Base-by-base conservation (phyloP, 2,888 invertebrate genomes). In the Orthosia gothica region DNA sequence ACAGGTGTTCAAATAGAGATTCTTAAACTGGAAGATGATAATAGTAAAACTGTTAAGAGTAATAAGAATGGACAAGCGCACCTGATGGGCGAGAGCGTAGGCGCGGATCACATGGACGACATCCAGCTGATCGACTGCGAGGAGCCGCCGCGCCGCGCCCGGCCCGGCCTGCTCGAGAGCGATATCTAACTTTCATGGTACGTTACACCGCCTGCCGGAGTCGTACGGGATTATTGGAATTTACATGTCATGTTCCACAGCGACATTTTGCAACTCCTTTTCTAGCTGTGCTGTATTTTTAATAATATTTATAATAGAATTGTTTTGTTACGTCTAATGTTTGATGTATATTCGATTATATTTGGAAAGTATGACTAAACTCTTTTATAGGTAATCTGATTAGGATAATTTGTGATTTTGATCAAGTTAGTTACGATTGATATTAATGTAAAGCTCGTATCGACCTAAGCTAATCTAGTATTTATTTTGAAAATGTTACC, bases 121-220 rank as follows among this genome's bases (percentile, higher is more conserved):
- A 95, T 96, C 77, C 91, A 94, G 82, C 87, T 96, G 76, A 94
- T 95, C 79, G 96, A 96, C 89, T 94, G 93, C 85, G 93, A 94
- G 54, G 89, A 90, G 47, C 84, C 91, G 49, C 92, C 92, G 15
- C 92, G 90, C 66, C 76, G 32, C 20, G 2, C 20, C n/a, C 92
- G 92, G 61, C 94, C 95, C 23, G 96, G 96, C 52, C 91, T 96
- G 73, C 88, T 96, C 64, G 96, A 96, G 83, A 96, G 96, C 88
- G 95, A 96, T 87, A 96, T 96, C 77, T 96, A 92, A 93, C 52
- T 63, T 76, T 70, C 45, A n/a, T n/a, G n/a, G 58, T 65, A 67
- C 55, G 70, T 70, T 62, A 76, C 74, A 82, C 58, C 26, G 26
- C 58, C 81, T 74, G 76, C 80, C 73, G 62, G 61, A 67, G 55